Evolutionary conservation across 1,140 invertebrate genomes (phyloP), one percentile per base, ranked within the genome.

Genomic region (Drusus annulatus): DNA sequence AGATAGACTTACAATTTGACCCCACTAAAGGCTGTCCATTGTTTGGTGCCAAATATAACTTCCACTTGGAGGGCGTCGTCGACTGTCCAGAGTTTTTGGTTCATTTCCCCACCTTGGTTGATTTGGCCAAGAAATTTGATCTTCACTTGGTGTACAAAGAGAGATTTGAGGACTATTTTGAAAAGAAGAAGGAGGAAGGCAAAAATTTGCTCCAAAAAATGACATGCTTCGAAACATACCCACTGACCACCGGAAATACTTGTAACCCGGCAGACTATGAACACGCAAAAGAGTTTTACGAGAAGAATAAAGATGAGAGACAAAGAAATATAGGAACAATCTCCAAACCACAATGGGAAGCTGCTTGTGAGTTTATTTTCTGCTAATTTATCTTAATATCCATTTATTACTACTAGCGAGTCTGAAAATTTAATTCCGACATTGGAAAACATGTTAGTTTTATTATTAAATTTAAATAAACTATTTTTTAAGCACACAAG

Each of bases 11-110:
- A 86, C 90, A 94, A 36, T 93, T 93, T 86, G 92, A 96, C 84
- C 90, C 91, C 28, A 90, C 93, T 83, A 90, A 93, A 56, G 92
- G 93, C 13, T 92, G 93, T 84, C 95, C 96, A 5, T 87, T 99
- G 15, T 99, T 99, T 92, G 98, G 98, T 56, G 97, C 95, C 45
- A 97, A 98, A 88, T 99, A 99, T 90, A 93, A 98, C 88, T 99
- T 99, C 87, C 93, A 97, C 86, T 89, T 99, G 69, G 97, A 99
- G 86, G 97, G 96, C 56, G 97, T 98, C 16, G 98, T 99, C 0
- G 94, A 99, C 87, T 99, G 98, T 90, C 98, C 98, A 25, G 98
- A 99, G 88, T 99, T 99, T 91, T 90, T 99, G 31, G 98, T 99
- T 16, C 94, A 99, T 89, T 96, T 99, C 88, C 95, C 96, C 25